Base-by-base conservation (phyloP, 1,140 invertebrate genomes). In the Aphidius gifuensis region DNA sequence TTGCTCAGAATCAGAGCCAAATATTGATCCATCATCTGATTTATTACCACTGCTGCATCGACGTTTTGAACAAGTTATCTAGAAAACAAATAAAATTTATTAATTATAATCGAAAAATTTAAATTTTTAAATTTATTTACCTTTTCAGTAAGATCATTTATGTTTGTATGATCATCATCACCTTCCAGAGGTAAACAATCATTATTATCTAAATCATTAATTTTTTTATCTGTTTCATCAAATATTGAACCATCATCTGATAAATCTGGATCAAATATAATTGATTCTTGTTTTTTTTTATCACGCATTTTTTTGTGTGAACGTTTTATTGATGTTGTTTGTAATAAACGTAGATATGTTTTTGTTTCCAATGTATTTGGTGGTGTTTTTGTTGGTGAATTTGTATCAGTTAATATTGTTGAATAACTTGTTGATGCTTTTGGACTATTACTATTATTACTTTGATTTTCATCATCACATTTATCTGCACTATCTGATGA, bases 191-290 rank as follows among this genome's bases (percentile, higher is more conserved):
- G 32, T 38, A 54, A 7, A 54, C 9, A 42, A 54, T 53, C 43
- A 23, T 23, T 1, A 55, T 62, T 9, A 44, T 38, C 21, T 50
- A 32, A 38, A 43, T 64, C 32, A 40, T 47, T 16, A 16, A 16
- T 16, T 16, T 16, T 60, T 66, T 63, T 68, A 0, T 76, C 71
- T 9, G 68, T 67, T 7, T 72, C 70, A 5, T 71, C 71, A 60
- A 78, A 79, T 61, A 78, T 71, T 0, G 75, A 78, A n/a, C 77
- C 76, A 61, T 79, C 76, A 39, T 79, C 71, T 3, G 75, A 78
- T 6, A 76, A 60, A 39, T 73, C 67, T 8, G 50, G 58, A 59
- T 73, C 69, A 8, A 58, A 50, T 9, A 64, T 16, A 0, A 68
- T 21, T 6, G 55, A 32, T 16, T 60, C 63, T 1, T 64, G 58